phyloP scores from a whole-genome alignment of 2,797 vertebrate genomes.

The Acropternis orthonyx region DNA sequence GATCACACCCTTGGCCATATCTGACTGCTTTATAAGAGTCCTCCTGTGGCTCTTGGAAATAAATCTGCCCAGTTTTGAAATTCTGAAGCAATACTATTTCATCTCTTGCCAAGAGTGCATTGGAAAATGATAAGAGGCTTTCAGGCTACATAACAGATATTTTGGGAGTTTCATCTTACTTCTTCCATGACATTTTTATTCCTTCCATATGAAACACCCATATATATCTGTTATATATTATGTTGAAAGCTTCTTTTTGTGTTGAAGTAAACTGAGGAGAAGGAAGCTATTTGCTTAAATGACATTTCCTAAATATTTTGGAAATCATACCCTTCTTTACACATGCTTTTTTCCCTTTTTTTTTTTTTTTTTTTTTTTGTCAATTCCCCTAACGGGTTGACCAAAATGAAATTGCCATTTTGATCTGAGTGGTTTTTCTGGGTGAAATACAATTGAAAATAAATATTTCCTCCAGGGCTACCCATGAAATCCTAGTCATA shows the following conservation, averaged over 20 bases:
- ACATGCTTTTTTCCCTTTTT: background rate
- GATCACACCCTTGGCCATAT: background rate
- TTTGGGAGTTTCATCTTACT: slow-evolving; percentile 25
- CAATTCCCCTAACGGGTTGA: background rate
- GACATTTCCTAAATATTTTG: slow-evolving; percentile 19
- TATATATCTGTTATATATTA: background rate
- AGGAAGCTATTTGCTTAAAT: background rate
- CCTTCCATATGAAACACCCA: slow-evolving; percentile 13
- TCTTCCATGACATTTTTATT: slow-evolving; percentile 43
- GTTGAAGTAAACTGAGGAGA: background rate
- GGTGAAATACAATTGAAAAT: background rate
- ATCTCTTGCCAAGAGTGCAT: slow-evolving; percentile 44
- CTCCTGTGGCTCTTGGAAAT: background rate
- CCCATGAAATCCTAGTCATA: background rate
- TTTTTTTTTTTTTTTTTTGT: background rate
- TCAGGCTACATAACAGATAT: slow-evolving; percentile 23
- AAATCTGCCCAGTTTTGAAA: slow-evolving; percentile 28
- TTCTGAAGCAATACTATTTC: slow-evolving; percentile 36
- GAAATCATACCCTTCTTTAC: background rate
- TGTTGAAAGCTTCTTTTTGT: background rate
- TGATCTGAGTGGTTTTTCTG: slow-evolving; percentile 1
- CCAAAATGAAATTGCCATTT: background rate
- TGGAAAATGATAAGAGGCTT: slow-evolving; percentile 51
- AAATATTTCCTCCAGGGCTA: background rate
- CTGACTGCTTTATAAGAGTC: background rate